Evolutionary conservation across 2,888 invertebrate genomes (phyloP).

Genomic region (Amphipoea lucens): DNA sequence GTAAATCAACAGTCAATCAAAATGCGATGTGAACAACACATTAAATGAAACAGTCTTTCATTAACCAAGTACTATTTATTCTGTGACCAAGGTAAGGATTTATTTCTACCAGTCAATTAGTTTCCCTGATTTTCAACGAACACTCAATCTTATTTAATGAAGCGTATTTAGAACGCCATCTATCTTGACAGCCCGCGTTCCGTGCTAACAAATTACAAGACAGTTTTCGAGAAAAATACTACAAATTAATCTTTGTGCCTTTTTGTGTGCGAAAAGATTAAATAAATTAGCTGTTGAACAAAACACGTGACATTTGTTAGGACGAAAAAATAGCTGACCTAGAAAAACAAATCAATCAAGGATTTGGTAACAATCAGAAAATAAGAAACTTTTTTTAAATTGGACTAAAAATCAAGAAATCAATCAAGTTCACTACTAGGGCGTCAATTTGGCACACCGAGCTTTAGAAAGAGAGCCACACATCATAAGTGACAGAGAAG

Average conservation of each 20-base stretch:
- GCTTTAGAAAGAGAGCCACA: neutral
- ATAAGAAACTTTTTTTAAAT: neutral
- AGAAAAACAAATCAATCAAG: constrained; percentile 30
- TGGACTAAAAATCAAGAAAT: neutral
- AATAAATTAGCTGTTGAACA: constrained; percentile 14
- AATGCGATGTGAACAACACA: neutral
- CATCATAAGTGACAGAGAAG: neutral
- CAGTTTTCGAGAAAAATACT: constrained; percentile 34
- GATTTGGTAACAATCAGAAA: constrained; percentile 6
- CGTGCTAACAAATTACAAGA: constrained; percentile 40
- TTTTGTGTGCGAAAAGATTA: too few relatives aligned
- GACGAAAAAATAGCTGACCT: constrained; percentile 9
- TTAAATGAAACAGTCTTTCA: neutral
- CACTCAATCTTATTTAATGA: constrained; percentile 56
- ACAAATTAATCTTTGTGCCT: constrained; percentile 10
- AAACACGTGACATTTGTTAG: neutral
- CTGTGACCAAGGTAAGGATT: constrained; percentile 11
- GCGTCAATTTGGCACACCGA: too few relatives aligned
- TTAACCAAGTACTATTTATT: too few relatives aligned
- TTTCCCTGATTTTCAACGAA: constrained; percentile 52
- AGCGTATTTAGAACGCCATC: constrained; percentile 49
- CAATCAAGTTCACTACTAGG: neutral
- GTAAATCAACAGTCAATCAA: neutral
- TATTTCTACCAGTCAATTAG: constrained; percentile 40
- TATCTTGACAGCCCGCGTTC: constrained; percentile 39